Conservation (phyloP, 1,140 invertebrate species). For the Pachyrhynchus sulphureomaculatus region DNA sequence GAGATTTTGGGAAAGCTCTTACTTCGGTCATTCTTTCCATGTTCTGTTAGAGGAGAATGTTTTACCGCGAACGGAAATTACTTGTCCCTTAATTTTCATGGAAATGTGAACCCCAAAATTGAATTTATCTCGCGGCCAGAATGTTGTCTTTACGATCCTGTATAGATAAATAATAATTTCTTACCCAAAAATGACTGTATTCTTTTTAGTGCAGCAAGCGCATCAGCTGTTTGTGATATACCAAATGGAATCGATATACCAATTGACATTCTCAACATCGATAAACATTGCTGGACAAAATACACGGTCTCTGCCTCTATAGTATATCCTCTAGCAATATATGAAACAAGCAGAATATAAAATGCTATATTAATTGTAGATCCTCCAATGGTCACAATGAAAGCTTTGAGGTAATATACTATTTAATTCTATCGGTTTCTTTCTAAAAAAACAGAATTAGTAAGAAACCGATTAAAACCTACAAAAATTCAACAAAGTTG, state of each 20-base stretch:
- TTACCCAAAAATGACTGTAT: neutral
- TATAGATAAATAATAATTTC: neutral
- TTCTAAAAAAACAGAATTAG: slow-evolving; percentile 32
- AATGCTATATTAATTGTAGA: slow-evolving; percentile 65
- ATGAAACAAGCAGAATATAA: slow-evolving; percentile 47
- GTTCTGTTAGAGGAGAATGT: too few relatives aligned
- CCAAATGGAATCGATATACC: neutral
- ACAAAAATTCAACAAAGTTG: too few relatives aligned
- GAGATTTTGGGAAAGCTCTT: too few relatives aligned
- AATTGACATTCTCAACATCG: neutral
- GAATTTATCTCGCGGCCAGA: too few relatives aligned
- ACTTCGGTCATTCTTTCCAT: too few relatives aligned
- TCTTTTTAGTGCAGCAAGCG: neutral
- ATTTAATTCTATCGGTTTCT: slow-evolving; percentile 35
- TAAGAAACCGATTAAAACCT: too few relatives aligned
- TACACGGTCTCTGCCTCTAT: neutral
- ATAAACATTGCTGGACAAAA: neutral
- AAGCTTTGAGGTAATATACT: slow-evolving; percentile 36
- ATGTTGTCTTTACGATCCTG: too few relatives aligned
- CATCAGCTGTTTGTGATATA: neutral
- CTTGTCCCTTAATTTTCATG: too few relatives aligned
- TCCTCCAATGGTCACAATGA: slow-evolving; percentile 42
- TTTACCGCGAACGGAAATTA: too few relatives aligned
- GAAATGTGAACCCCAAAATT: too few relatives aligned
- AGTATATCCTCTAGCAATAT: neutral